These are phyloP conservation scores for Cremastobaeus sp. DNA, from an alignment of 2,888 invertebrate genomes.

Conservation along the genomic window DNA sequence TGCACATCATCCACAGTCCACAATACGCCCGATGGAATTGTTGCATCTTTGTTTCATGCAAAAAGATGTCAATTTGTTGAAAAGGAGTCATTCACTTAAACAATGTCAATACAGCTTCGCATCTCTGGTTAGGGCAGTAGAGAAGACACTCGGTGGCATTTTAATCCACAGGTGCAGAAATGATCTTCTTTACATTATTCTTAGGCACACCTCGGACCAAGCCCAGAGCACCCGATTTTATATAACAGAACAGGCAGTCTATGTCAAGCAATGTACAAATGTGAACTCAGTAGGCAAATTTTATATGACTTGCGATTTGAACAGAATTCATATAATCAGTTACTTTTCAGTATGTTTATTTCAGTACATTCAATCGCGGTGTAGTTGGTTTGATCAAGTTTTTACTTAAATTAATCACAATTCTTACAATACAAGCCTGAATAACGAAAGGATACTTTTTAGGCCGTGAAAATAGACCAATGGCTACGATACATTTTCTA, in stretches of 20 bases:
- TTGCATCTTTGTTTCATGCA: not conserved
- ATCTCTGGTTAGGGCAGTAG: constrained; percentile 53
- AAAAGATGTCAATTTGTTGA: not conserved
- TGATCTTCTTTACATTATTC: constrained; percentile 76
- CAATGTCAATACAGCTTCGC: no score
- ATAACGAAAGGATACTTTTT: constrained; percentile 12
- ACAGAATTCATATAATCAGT: not conserved
- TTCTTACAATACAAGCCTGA: constrained; percentile 2
- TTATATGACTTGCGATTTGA: no score
- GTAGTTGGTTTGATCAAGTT: constrained; percentile 11
- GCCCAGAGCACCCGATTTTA: constrained; percentile 66
- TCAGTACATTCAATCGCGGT: constrained; percentile 12
- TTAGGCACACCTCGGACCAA: constrained; percentile 76
- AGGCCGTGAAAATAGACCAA: constrained; percentile 35
- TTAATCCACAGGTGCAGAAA: constrained; percentile 61
- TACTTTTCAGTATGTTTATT: not conserved
- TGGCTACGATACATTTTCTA: constrained; percentile 46
- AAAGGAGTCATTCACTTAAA: no score
- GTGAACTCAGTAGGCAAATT: no score
- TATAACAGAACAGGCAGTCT: no score
- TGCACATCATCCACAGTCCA: no score
- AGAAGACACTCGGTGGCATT: constrained; percentile 75
- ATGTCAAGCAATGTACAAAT: no score
- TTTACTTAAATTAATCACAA: constrained; percentile 2
- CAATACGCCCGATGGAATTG: no score